Evolutionary conservation across 1,140 invertebrate species (phyloP), one percentile per base, ranked within the genome.

Genomic region (Drosophila albomicans): DNA sequence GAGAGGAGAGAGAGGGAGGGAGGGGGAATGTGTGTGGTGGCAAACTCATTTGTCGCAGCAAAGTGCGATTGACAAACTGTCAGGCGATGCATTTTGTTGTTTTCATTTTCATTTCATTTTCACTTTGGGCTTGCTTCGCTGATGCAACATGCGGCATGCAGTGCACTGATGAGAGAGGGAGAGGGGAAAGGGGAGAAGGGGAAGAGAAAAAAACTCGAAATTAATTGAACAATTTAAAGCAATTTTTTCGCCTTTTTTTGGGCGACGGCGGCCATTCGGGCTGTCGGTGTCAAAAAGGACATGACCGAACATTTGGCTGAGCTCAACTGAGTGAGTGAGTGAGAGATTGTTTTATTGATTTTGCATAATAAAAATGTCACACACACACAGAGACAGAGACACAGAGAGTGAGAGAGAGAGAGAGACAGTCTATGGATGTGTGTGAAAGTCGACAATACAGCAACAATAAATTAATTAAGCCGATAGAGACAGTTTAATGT

Each of bases 381-480:
- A 91, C 70, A 79, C 85, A 86, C 41, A 48, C n/a, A 16, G 11
- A 15, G 11, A 13, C 35, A n/a, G 20, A 6, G 8, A 16, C 15
- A 16, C 15, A 16, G 15, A 16, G 15, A 16, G 15, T 16, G 15
- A 32, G n/a, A 30, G 28, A 5, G n/a, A 8, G 8, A 30, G 4
- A 8, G 35, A 41, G 11, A 10, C 1, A 41, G 54, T 38, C 54
- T 11, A 16, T 41, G 11, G 8, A 41, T 35, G 30, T 16, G 32
- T 16, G 69, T 41, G 58, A 25, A 25, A 59, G 70, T 72, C 70
- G 88, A 78, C 79, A 91, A 88, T 82, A 92, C 87, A 91, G 82
- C 81, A 92, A 92, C 91, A 92, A 92, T 92, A 92, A 92, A 92
- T 92, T 92, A 92, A 92, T 92, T 92, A 92, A 92, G 87, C 91